Conservation (phyloP, 2,113 vertebrate genomes). For the Actenoides hombroni region DNA sequence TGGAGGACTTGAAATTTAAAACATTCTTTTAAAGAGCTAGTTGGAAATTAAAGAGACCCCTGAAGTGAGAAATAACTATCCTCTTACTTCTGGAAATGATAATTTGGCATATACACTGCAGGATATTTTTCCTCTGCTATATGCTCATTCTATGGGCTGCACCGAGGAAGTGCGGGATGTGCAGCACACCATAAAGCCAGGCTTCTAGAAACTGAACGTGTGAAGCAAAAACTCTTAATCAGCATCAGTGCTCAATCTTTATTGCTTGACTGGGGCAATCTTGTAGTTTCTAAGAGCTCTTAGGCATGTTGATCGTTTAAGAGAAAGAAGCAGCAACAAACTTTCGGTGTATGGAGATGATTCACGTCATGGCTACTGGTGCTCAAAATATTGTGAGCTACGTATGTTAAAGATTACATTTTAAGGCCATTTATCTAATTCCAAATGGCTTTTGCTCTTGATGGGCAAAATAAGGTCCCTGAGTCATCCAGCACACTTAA, state of each 20-base stretch:
- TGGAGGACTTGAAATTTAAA: background rate
- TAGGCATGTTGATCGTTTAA: background rate
- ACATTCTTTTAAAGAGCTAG: background rate
- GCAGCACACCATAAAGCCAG: background rate
- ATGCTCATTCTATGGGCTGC: background rate
- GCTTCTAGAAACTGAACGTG: background rate
- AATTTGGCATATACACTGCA: background rate
- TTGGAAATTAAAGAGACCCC: background rate
- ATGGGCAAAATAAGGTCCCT: background rate
- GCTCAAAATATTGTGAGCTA: background rate
- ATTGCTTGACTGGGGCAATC: background rate
- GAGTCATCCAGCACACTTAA: background rate
- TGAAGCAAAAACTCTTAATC: background rate
- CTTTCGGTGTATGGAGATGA: background rate
- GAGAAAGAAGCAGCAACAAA: background rate
- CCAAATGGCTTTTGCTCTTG: background rate
- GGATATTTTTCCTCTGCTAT: fast-evolving
- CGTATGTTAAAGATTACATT: background rate
- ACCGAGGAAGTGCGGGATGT: background rate
- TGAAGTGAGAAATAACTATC: background rate
- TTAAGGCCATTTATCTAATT: background rate
- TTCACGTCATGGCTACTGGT: background rate
- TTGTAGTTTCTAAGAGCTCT: background rate
- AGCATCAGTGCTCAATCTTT: background rate
- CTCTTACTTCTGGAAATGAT: background rate